These are phyloP conservation scores for Oeneis ivallda DNA, from an alignment of 2,888 invertebrate genomes.

Conservation along the genomic window DNA sequence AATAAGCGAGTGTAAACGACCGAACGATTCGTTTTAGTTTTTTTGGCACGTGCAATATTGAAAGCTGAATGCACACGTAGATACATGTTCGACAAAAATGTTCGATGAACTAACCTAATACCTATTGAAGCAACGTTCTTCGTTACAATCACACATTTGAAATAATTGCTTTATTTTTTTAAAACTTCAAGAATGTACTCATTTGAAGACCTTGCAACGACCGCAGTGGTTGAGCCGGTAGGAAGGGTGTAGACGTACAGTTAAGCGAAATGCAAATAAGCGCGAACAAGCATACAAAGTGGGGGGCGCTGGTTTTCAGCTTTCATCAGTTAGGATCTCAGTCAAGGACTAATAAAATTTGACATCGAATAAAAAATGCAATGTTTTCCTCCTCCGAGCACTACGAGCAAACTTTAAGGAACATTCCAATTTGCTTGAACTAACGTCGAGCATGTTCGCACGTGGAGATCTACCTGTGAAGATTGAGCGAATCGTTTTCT, in stretches of 20 bases:
- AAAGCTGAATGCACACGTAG: constrained; percentile 48
- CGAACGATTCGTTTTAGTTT: constrained; percentile 65
- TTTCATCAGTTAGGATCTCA: no score
- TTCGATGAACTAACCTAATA: background rate
- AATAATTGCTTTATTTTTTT: background rate
- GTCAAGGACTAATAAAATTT: no score
- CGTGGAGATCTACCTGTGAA: background rate
- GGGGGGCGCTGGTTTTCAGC: no score
- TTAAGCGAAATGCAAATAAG: no score
- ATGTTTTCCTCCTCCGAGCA: no score
- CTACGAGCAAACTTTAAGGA: background rate
- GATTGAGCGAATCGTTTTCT: constrained; percentile 60
- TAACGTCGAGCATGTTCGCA: background rate
- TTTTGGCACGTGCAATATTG: constrained; percentile 52
- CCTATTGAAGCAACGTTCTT: background rate
- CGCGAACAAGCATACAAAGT: no score
- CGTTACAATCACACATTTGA: background rate
- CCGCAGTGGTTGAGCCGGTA: no score
- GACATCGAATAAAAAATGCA: no score
- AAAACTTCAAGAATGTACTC: background rate
- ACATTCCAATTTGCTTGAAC: background rate
- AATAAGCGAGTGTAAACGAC: constrained; percentile 47
- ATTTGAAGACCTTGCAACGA: background rate
- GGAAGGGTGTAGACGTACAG: no score
- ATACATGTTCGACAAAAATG: background rate